Percentiles rank a stretch among this genome's conserved stretches.
phyloP scores from a whole-genome alignment of 2,113 vertebrate genomes.

The Aspidoscelis tigris region DNA sequence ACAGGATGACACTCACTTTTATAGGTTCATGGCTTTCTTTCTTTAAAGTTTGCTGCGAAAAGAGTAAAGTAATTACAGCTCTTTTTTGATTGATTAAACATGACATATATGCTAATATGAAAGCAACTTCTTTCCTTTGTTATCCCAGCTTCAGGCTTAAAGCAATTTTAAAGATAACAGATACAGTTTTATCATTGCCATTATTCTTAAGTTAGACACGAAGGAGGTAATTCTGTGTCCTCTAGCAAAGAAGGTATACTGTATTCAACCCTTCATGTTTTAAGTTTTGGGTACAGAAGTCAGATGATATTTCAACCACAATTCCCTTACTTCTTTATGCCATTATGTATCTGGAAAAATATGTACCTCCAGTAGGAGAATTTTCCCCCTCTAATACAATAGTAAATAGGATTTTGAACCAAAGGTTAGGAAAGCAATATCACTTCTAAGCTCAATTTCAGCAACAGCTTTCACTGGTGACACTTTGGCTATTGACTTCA shows the following conservation, averaged over 20 bases:
- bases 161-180: constrained; percentile 76
- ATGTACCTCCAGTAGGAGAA: constrained; percentile 53
- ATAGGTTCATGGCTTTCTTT: constrained; percentile 83
- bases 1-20: constrained; percentile 81
- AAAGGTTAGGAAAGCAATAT: constrained; percentile 26
- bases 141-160: constrained; percentile 70
- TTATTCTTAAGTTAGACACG: constrained; percentile 68
- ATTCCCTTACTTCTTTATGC: constrained; percentile 53
- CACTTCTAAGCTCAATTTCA: constrained; percentile 66
- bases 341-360: constrained; percentile 61
- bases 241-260: constrained; percentile 54
- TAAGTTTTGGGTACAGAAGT: constrained; percentile 64
- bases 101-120: constrained; percentile 90
- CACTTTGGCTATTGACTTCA: constrained; percentile 8
- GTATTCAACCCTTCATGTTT: constrained; percentile 58
- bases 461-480: background rate
- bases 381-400: constrained; percentile 49
- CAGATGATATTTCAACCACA: constrained; percentile 66
- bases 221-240: constrained; percentile 68
- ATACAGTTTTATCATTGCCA: constrained; percentile 74
- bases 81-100: constrained; percentile 86
- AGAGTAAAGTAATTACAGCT: constrained; percentile 82
- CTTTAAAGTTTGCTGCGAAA: constrained; percentile 82
- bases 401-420: constrained; percentile 33
- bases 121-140: constrained; percentile 78